Evolutionary conservation across 2,797 vertebrate genomes (phyloP).

Genomic region (Cyclura pinguis): DNA sequence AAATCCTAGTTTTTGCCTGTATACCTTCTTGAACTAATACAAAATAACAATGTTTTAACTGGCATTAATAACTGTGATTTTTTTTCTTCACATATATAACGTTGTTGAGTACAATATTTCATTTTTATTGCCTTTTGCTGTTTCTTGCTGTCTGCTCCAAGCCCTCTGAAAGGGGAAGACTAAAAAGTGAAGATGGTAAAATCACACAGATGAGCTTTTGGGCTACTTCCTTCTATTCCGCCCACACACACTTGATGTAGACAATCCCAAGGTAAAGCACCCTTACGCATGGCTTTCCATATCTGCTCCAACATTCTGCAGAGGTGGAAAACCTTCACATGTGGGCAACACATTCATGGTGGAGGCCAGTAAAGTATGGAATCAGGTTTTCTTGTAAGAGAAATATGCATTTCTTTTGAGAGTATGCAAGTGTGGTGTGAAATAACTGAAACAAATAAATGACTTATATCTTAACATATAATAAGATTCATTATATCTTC

Average conservation of each 20-base stretch:
- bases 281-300: neutral
- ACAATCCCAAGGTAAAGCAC: too few relatives aligned
- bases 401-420: neutral
- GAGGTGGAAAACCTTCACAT: neutral
- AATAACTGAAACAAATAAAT: neutral
- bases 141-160: neutral
- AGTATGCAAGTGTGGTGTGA: neutral
- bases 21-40: neutral
- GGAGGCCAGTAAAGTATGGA: neutral
- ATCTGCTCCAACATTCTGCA: neutral
- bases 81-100: neutral
- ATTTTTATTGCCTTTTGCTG: neutral
- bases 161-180: neutral
- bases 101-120: too few relatives aligned
- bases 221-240: neutral
- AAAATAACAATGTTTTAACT: neutral
- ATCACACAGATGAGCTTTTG: neutral
- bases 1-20: neutral
- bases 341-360: neutral
- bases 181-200: neutral
- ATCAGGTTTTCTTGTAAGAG: neutral
- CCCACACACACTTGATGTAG: neutral
- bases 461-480: too few relatives aligned
- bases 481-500: neutral
- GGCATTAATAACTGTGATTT: neutral